Evolutionary conservation across 2,113 vertebrate genomes (phyloP).

Genomic region (Vulpes ferrilata): DNA sequence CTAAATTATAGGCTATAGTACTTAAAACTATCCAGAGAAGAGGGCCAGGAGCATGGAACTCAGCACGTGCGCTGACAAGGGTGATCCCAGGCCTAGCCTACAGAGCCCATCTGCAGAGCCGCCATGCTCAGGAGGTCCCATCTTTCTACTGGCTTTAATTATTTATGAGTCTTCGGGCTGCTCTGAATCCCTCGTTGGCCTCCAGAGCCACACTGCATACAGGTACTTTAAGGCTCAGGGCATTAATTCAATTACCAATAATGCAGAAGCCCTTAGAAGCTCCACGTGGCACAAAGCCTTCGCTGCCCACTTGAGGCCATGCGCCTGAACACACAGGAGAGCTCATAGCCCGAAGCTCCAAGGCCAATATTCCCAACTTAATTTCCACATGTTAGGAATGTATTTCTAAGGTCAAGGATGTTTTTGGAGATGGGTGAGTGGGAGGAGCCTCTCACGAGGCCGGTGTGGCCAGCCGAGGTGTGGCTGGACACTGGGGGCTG

Average conservation of each 20-base stretch:
- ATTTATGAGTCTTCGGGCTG: accelerated
- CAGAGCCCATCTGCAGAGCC: accelerated
- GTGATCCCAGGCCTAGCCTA: accelerated
- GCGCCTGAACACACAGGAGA: accelerated
- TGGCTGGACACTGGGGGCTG: neutral
- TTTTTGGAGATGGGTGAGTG: neutral
- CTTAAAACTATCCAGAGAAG: neutral
- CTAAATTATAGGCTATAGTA: neutral
- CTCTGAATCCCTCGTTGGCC: accelerated
- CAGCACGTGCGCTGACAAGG: accelerated
- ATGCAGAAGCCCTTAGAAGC: accelerated
- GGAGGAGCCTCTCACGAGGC: neutral
- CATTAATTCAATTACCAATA: neutral
- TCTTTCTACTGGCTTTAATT: no score
- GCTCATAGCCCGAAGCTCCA: accelerated
- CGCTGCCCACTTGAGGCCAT: accelerated
- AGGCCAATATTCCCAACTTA: accelerated
- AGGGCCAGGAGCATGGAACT: accelerated
- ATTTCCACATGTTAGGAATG: neutral
- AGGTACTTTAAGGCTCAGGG: neutral
- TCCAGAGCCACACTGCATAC: accelerated
- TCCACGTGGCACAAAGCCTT: accelerated
- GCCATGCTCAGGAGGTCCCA: accelerated
- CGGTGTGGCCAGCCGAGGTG: accelerated
- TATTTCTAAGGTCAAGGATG: neutral